These are phyloP conservation scores for Corbicula japonica DNA, from an alignment of 2,888 invertebrate genomes.

Conservation along the genomic window DNA sequence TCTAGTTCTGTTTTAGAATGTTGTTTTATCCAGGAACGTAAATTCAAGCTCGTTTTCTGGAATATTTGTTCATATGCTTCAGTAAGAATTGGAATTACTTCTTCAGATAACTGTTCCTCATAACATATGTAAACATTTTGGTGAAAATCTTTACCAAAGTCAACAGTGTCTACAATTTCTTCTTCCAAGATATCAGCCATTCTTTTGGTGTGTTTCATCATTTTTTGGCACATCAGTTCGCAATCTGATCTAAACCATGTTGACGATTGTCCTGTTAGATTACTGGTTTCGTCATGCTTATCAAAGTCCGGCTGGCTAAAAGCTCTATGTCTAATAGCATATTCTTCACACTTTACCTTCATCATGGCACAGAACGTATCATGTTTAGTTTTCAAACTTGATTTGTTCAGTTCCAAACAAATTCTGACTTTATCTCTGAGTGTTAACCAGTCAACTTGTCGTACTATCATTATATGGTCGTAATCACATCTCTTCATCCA, in stretches of 20 bases:
- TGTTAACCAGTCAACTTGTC: constrained; percentile 77
- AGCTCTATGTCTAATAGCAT: too few relatives aligned
- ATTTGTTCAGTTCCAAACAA: constrained; percentile 36
- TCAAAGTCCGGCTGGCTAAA: too few relatives aligned
- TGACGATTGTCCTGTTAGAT: not conserved
- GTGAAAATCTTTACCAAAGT: constrained; percentile 20
- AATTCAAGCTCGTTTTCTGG: constrained; percentile 47
- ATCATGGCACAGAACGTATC: constrained; percentile 53
- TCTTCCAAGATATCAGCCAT: constrained; percentile 53
- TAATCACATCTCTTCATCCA: constrained; percentile 57
- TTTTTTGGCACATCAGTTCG: constrained; percentile 59
- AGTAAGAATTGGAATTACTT: constrained; percentile 69
- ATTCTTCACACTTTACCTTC: constrained; percentile 33
- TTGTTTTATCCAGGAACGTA: constrained; percentile 55
- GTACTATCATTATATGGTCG: constrained; percentile 55
- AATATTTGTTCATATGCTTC: constrained; percentile 74
- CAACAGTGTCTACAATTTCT: constrained; percentile 27
- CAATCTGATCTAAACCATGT: constrained; percentile 36
- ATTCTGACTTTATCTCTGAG: constrained; percentile 75
- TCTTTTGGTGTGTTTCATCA: constrained; percentile 59
- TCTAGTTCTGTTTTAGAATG: constrained; percentile 66
- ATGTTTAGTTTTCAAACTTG: constrained; percentile 34
- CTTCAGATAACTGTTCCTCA: constrained; percentile 76
- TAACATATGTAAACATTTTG: constrained; percentile 81
- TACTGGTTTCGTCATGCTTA: not conserved